Base-by-base conservation (phyloP, 2,888 invertebrate species). In the Tinea semifulvella region DNA sequence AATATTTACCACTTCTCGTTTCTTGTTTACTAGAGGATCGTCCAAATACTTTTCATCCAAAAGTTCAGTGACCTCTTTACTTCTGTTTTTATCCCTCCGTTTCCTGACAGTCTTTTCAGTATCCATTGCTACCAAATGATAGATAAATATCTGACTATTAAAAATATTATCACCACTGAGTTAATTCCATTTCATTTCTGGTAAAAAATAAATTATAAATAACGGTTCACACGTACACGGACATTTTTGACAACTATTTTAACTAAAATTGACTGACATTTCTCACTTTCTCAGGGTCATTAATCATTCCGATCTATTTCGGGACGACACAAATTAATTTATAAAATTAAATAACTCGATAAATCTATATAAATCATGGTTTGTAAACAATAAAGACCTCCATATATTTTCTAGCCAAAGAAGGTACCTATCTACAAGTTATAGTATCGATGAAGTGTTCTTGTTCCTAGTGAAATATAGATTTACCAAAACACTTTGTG, bases 31-130 rank as follows among this genome's bases (percentile, higher is more conserved):
- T 44, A 52, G 26, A 31, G 2, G 14, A 36, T 52, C 43, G 56
- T 60, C 53, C 47, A 46, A 46, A 47, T 52, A 58, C 59, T 53
- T 60, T 56, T 67, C 50, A 48, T 59, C 53, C 8, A 52, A 48
- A 47, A 57, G 60, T 62, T 68, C 65, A 49, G 52, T 71, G 70
- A 73, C 75, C 71, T 71, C 68, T 46, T 61, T 71, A 49, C 35
- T 51, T 51, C 59, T 66, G 49, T 59, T 61, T 47, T 60, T 63
- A 47, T 49, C 52, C 48, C 60, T 61, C 39, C 56, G 61, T 53
- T 64, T 68, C 7, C 13, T 31, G 31, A 31, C 31, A n/a, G 11
- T 13, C 2, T 31, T 31, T 13, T 31, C 31, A n/a, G 31, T n/a
- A 2, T 31, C 31, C 31, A 31, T 31, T 14, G 11, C 3, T 13